These are phyloP conservation scores for Gymnothorax javanicus DNA, from an alignment of 2,797 vertebrate genomes.

Conservation along the genomic window DNA sequence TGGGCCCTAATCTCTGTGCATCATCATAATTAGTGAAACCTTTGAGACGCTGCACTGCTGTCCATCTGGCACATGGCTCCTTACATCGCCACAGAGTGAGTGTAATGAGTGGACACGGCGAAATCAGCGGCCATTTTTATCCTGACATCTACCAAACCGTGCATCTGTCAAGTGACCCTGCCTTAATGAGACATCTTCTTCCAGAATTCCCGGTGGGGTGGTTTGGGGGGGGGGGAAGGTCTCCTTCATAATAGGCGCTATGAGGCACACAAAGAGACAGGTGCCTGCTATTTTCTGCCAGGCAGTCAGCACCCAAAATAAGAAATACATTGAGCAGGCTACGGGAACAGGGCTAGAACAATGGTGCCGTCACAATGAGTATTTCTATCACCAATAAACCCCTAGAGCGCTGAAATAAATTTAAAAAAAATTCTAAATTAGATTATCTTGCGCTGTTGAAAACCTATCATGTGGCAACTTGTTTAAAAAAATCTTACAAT, in stretches of 20 bases:
- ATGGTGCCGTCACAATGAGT: neutral
- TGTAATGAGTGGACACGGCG: constrained; percentile 32
- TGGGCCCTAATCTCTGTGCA: constrained; percentile 10
- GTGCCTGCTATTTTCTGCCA: neutral
- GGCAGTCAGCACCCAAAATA: neutral
- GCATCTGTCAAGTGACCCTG: constrained; percentile 42
- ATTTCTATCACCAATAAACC: neutral
- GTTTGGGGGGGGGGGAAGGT: neutral
- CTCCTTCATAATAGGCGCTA: neutral
- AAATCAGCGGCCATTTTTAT: constrained; percentile 31
- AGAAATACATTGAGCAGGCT: neutral
- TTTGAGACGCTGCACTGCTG: constrained; percentile 34
- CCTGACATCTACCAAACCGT: constrained; percentile 38
- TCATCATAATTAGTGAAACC: constrained; percentile 58
- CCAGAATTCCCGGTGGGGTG: constrained; percentile 21
- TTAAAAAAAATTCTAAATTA: no score
- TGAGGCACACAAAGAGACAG: neutral
- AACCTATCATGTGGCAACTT: no score
- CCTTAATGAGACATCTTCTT: constrained; percentile 40
- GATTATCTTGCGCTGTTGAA: no score
- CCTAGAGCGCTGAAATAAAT: no score
- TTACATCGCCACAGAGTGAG: constrained; percentile 49
- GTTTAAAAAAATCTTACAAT: no score
- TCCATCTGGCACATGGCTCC: constrained; percentile 38
- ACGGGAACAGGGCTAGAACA: neutral